Evolutionary conservation across 2,888 invertebrate species (phyloP), one percentile per base, ranked within the genome.

Genomic region (Archips crataeganus): DNA sequence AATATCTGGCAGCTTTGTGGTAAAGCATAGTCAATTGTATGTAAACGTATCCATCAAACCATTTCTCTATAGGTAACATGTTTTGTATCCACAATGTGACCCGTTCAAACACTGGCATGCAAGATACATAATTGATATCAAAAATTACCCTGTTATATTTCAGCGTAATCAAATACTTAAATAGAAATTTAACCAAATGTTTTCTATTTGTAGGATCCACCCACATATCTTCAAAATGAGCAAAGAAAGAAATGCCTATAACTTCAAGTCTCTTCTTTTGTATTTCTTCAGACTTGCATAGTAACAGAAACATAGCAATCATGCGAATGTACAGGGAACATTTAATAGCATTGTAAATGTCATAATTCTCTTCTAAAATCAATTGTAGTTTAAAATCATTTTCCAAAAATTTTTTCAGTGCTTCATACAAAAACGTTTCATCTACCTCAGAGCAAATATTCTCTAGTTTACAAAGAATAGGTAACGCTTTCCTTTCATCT

Each of bases 111-210:
- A 72, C 54, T 62, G 62, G 67, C 62, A 57, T 57, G n/a, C 72
- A 62, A 5, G 72, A 47, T 0, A 72, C 67, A 34, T 72, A 63
- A 23, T 67, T 62, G 13, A 15, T 34, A 36, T 67, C 47, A 62
- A 72, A 54, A 62, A 67, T 54, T 15, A 67, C 67, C 45, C 54
- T 72, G 13, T 67, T 72, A 8, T 62, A 72, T 57, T 72, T 72
- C n/a, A 72, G 13, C 11, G 54, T 51, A n/a, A 45, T 6, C 36
- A 72, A 57, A 67, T 67, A 67, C 3, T 36, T 47, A 23, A 62
- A 36, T 4, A 72, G 23, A 47, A 11, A 47, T 47, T 10, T 2
- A 23, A 2, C 6, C 6, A 60, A 34, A n/a, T 47, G 13, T 2
- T 42, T 23, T 39, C 64, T 64, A n/a, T 47, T n/a, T 15, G 9